A percentile compares a stretch with the other conserved stretches of the same genome.
Conservation (phyloP, 1,140 invertebrate genomes). For the Diorhabda elongata region DNA sequence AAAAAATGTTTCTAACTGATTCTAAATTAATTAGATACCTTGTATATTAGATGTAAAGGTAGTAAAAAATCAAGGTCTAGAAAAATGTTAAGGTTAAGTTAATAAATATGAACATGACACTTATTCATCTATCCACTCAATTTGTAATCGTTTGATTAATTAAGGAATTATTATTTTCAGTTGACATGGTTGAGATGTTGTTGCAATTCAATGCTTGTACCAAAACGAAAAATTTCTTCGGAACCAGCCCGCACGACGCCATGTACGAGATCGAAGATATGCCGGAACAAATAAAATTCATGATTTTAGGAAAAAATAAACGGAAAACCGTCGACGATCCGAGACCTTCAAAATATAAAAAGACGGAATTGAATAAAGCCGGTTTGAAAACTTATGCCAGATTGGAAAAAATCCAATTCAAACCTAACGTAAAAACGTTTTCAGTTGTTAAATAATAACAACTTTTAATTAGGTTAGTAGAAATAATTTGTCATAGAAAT, state of each 20-base stretch:
- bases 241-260: constrained; percentile 40
- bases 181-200: constrained; percentile 33
- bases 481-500: no score
- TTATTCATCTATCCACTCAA: no score
- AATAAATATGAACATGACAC: no score
- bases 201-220: constrained; percentile 33
- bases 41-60: no score
- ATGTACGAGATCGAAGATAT: constrained; percentile 42
- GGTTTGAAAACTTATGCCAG: constrained; percentile 26
- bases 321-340: constrained; percentile 21
- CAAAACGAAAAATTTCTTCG: constrained; percentile 41
- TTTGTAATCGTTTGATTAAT: no score
- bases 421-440: background rate
- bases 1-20: no score
- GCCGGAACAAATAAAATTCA: constrained; percentile 30
- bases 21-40: no score
- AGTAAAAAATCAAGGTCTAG: no score
- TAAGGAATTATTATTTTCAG: constrained; percentile 25
- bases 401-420: constrained; percentile 17
- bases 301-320: constrained; percentile 35
- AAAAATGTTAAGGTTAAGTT: no score
- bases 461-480: no score
- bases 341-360: constrained; percentile 21
- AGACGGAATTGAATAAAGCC: background rate
- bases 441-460: background rate